These are phyloP conservation scores for Diaperis boleti DNA, from an alignment of 2,888 invertebrate species.

Conservation along the genomic window DNA sequence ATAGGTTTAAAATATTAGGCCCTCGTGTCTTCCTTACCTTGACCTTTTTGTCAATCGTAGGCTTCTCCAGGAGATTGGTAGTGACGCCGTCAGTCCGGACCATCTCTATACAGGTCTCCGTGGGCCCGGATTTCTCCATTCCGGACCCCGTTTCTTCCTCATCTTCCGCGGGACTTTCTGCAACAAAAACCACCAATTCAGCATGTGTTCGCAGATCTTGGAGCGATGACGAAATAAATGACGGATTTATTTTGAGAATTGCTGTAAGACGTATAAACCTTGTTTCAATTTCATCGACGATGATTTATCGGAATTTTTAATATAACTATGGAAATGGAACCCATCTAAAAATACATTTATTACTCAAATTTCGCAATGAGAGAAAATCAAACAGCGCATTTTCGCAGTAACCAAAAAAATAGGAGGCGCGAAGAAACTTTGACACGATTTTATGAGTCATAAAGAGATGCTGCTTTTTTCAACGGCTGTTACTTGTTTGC, in stretches of 20 bases:
- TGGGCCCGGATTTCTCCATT: slow-evolving; percentile 58
- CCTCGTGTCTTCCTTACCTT: slow-evolving; percentile 71
- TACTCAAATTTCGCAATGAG: background rate
- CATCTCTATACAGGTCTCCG: slow-evolving; percentile 70
- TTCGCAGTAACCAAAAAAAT: background rate
- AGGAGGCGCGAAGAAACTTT: background rate
- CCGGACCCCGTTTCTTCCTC: slow-evolving; percentile 65
- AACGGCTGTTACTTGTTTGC: background rate
- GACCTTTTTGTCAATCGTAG: slow-evolving; percentile 78
- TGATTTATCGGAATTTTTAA: slow-evolving; percentile 33
- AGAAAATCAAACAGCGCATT: background rate
- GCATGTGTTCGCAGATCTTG: background rate
- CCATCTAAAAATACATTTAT: slow-evolving; percentile 29
- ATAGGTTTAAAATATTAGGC: too few species aligned
- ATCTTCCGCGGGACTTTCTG: slow-evolving; percentile 73
- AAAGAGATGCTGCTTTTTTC: too few species aligned
- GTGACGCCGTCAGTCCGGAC: slow-evolving; percentile 68
- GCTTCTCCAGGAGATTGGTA: slow-evolving; percentile 74
- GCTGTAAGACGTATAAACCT: slow-evolving; percentile 19
- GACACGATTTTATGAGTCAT: background rate
- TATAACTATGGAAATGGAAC: slow-evolving; percentile 34
- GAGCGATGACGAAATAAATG: background rate
- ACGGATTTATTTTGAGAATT: slow-evolving; percentile 1
- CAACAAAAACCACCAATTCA: slow-evolving; percentile 45
- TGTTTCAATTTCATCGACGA: slow-evolving; percentile 16